phyloP scores from a whole-genome alignment of 2,113 vertebrate species.

The Corynorhinus townsendii region DNA sequence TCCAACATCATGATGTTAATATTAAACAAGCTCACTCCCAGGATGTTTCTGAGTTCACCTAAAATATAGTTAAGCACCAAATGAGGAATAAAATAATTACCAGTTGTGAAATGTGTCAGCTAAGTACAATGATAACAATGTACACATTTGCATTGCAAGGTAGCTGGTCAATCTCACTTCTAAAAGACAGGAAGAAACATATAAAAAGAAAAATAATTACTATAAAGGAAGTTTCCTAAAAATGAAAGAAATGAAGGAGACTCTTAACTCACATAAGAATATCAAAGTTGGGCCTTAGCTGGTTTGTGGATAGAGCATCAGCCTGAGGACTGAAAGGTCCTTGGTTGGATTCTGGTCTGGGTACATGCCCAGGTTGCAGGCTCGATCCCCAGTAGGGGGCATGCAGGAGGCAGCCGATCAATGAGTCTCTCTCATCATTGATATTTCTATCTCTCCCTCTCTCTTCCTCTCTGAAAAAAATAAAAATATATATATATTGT shows the following conservation, averaged over 20 bases:
- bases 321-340: too few relatives aligned
- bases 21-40: neutral
- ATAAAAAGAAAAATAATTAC: neutral
- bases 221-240: neutral
- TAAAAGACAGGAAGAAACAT: neutral
- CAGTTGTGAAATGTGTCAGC: neutral
- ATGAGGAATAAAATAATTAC: neutral
- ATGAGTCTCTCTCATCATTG: too few relatives aligned
- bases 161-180: neutral
- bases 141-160: neutral
- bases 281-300: neutral
- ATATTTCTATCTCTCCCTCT: too few relatives aligned
- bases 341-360: too few relatives aligned
- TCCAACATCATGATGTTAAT: neutral
- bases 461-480: too few relatives aligned
- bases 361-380: too few relatives aligned
- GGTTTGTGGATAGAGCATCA: too few relatives aligned
- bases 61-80: neutral
- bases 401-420: too few relatives aligned
- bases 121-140: neutral
- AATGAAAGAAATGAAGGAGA: conserved; percentile 5
- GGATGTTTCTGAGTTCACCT: neutral
- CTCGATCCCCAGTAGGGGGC: too few relatives aligned
- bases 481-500: too few relatives aligned
- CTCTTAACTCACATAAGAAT: neutral